Percentiles rank a stretch among this genome's conserved stretches.
phyloP scores from a whole-genome alignment of 2,888 invertebrate species.

The Parapristionchus giblindavisi region DNA sequence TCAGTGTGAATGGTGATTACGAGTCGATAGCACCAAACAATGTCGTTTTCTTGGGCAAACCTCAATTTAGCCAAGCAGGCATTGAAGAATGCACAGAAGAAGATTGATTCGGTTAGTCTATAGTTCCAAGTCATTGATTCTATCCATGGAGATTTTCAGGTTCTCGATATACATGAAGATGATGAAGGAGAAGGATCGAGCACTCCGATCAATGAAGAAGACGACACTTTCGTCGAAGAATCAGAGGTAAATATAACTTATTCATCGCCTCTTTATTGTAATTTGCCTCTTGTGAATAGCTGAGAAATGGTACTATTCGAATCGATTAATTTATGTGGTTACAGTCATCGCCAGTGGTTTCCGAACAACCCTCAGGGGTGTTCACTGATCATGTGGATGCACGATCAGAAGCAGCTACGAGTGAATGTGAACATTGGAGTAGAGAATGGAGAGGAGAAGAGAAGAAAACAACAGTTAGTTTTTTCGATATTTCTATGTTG shows the following conservation, averaged over 20 bases:
- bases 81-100: constrained; percentile 50
- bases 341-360: constrained; percentile 26
- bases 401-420: constrained; percentile 33
- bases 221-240: no score
- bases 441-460: constrained; percentile 20
- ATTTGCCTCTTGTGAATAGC: no score
- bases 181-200: background rate
- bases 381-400: background rate
- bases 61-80: constrained; percentile 43
- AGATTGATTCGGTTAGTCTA: constrained; percentile 48
- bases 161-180: constrained; percentile 29
- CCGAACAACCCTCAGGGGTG: constrained; percentile 14
- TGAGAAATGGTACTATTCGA: no score
- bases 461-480: constrained; percentile 10
- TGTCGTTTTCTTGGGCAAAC: constrained; percentile 38
- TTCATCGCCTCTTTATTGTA: no score
- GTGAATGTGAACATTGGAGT: constrained; percentile 37
- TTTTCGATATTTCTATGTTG: background rate
- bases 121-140: background rate
- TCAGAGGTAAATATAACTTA: no score
- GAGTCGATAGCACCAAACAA: background rate
- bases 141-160: background rate
- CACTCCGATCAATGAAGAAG: no score
- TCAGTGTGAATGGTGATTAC: background rate
- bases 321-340: no score